phyloP scores from a whole-genome alignment of 2,888 invertebrate genomes.

The Cartodere bifasciata region DNA sequence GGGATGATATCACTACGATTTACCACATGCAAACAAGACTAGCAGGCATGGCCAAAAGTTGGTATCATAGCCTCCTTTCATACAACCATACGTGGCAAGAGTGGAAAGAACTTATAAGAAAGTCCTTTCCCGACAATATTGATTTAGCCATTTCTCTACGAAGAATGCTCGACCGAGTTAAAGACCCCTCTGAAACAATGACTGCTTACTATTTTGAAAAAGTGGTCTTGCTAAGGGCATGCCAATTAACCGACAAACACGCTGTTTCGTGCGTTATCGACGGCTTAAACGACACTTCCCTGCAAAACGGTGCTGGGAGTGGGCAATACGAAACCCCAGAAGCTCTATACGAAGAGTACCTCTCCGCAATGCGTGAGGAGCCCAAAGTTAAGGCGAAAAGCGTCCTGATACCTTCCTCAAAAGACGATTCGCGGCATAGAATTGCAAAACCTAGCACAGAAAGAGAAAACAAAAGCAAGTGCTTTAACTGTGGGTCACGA shows the following conservation, averaged over 20 bases:
- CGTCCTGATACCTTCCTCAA: too few relatives aligned
- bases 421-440: too few relatives aligned
- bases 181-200: constrained; percentile 10
- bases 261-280: constrained; percentile 15
- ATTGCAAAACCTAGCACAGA: too few relatives aligned
- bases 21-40: constrained; percentile 16
- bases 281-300: constrained; percentile 10
- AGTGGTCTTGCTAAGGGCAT: constrained; percentile 14
- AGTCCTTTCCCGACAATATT: constrained; percentile 12
- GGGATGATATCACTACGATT: constrained; percentile 11
- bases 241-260: constrained; percentile 10
- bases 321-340: constrained; percentile 7
- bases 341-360: too few relatives aligned
- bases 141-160: constrained; percentile 12
- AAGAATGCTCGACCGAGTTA: constrained; percentile 11
- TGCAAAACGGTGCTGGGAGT: constrained; percentile 10
- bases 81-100: constrained; percentile 15
- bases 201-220: constrained; percentile 11
- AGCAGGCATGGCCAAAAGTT: constrained; percentile 15
- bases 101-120: constrained; percentile 12
- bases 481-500: too few relatives aligned
- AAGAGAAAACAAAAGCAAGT: too few relatives aligned
- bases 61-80: constrained; percentile 17
- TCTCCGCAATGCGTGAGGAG: too few relatives aligned
- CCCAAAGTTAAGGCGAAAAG: too few relatives aligned